phyloP scores from a whole-genome alignment of 2,888 invertebrate species.

The Shargacucullia verbasci region DNA sequence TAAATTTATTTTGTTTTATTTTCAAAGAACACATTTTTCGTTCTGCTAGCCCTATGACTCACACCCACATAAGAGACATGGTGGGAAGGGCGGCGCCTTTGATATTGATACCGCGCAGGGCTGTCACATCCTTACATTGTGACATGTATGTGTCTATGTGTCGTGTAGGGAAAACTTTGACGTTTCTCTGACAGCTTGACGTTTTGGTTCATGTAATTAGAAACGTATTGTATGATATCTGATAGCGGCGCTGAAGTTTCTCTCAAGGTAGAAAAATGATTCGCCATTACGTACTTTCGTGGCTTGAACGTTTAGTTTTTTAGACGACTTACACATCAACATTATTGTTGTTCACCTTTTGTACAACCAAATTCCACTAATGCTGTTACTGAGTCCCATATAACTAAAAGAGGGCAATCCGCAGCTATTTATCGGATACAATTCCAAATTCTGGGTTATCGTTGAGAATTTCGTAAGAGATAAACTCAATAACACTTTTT shows the following conservation, averaged over 20 bases:
- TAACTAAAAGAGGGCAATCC: no score
- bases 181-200: constrained; percentile 7
- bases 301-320: no score
- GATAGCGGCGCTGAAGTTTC: constrained; percentile 4
- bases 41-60: constrained; percentile 33
- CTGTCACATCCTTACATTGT: constrained; percentile 35
- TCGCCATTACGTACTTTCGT: no score
- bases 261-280: background rate
- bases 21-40: background rate
- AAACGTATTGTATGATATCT: constrained; percentile 9
- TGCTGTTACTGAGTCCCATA: no score
- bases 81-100: constrained; percentile 62
- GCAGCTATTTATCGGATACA: no score
- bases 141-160: constrained; percentile 22
- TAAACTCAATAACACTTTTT: no score
- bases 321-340: no score
- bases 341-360: no score
- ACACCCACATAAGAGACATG: background rate
- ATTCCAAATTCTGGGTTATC: no score
- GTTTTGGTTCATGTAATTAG: constrained; percentile 21
- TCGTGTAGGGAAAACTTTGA: constrained; percentile 15
- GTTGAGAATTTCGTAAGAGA: no score
- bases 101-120: constrained; percentile 58
- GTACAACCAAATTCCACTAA: no score
- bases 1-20: no score